Conservation (phyloP, 2,888 invertebrate genomes). For the Machimus atricapillus region DNA sequence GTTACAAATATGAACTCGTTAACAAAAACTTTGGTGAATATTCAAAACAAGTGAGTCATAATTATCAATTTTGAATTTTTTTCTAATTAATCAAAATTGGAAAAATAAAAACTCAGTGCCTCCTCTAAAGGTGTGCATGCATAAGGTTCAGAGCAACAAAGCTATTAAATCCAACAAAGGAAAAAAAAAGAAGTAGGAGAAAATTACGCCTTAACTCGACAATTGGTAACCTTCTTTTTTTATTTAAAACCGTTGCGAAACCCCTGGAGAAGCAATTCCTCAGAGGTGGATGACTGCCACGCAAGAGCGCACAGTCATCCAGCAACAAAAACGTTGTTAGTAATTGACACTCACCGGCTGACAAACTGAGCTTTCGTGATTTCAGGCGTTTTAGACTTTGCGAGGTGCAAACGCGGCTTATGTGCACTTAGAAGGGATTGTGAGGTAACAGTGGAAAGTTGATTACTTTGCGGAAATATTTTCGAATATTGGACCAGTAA, state of each 20-base stretch:
- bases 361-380: background rate
- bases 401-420: background rate
- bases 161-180: background rate
- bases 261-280: background rate
- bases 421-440: background rate
- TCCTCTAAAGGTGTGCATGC: background rate
- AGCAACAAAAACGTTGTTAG: background rate
- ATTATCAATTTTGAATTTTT: background rate
- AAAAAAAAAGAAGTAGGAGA: background rate
- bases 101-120: background rate
- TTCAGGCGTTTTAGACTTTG: background rate
- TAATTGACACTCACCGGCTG: background rate
- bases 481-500: background rate
- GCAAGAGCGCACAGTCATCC: background rate
- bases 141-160: background rate
- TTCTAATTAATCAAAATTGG: background rate
- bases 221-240: background rate
- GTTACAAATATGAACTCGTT: too few species aligned
- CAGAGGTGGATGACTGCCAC: background rate
- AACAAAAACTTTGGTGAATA: too few species aligned
- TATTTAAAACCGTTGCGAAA: background rate
- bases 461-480: background rate
- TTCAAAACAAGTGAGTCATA: too few species aligned
- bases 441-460: background rate
- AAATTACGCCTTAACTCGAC: background rate